A percentile compares a stretch with the other conserved stretches of the same genome.
Evolutionary conservation across 2,888 invertebrate genomes (phyloP).

Genomic region (Yponomeuta sedellus): DNA sequence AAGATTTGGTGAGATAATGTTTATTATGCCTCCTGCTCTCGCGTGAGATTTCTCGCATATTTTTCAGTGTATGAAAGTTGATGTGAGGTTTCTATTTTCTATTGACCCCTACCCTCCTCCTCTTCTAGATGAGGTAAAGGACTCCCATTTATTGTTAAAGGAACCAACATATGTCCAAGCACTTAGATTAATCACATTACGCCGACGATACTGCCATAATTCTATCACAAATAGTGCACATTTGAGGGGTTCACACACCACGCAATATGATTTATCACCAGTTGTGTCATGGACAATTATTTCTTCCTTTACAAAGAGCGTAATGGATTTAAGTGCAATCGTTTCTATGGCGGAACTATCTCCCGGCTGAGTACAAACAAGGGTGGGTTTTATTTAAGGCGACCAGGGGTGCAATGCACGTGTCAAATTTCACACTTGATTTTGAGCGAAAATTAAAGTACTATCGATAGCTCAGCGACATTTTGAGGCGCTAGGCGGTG

Average conservation of each 20-base stretch:
- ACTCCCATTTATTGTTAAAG: not conserved
- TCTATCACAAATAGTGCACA: not conserved
- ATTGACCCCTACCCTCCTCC: too few relatives aligned
- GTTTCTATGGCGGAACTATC: not conserved
- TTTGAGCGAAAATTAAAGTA: not conserved
- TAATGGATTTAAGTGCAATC: constrained; percentile 10
- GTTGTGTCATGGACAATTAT: not conserved
- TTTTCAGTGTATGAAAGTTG: too few relatives aligned
- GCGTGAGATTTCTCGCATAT: too few relatives aligned
- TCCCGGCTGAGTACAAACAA: not conserved
- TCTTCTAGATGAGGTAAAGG: too few relatives aligned
- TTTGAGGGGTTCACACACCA: constrained; percentile 2
- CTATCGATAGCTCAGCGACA: too few relatives aligned
- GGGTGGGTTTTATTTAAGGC: constrained; percentile 1
- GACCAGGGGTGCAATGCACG: not conserved
- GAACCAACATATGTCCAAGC: not conserved
- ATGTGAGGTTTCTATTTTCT: too few relatives aligned
- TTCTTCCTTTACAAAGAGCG: constrained; percentile 5
- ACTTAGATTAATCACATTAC: not conserved
- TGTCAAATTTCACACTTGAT: constrained; percentile 8
- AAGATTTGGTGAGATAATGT: too few relatives aligned
- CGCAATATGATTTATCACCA: constrained; percentile 5
- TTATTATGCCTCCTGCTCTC: too few relatives aligned
- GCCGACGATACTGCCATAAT: not conserved
- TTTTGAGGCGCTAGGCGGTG: too few relatives aligned